Evolutionary conservation across 2,113 vertebrate genomes (phyloP).

Genomic region (Puntigrus tetrazona): DNA sequence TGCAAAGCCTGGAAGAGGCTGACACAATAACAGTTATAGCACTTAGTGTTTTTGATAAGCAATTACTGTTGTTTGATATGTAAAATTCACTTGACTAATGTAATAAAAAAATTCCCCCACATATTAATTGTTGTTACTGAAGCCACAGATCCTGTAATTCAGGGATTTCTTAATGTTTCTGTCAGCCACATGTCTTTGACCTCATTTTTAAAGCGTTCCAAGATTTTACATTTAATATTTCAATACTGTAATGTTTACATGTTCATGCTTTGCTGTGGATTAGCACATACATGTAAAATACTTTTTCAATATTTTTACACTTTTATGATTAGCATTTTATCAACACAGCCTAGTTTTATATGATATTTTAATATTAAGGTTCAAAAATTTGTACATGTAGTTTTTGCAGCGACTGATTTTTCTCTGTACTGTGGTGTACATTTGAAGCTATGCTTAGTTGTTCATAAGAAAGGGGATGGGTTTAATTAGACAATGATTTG

Average conservation of each 20-base stretch:
- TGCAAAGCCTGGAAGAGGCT: slow-evolving; percentile 66
- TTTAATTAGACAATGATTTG: neutral
- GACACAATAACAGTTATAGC: slow-evolving; percentile 45
- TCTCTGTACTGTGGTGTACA: neutral
- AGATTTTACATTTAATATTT: neutral
- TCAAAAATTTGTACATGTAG: neutral
- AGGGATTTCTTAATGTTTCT: neutral
- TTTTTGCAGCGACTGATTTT: neutral
- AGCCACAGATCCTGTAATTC: neutral
- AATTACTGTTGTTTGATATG: slow-evolving; percentile 25
- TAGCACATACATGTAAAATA: neutral
- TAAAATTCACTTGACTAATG: slow-evolving; percentile 22
- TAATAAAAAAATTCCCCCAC: neutral
- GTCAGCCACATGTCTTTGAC: neutral
- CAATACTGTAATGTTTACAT: neutral
- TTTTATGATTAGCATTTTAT: neutral
- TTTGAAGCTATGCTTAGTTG: neutral
- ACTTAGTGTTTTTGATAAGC: slow-evolving; percentile 16
- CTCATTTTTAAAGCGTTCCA: neutral
- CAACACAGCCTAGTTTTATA: neutral
- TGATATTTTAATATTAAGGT: neutral
- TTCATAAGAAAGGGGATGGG: neutral
- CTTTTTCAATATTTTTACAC: neutral
- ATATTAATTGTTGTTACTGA: neutral
- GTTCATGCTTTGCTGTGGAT: neutral